Evolutionary conservation across 2,113 vertebrate species (phyloP).

Genomic region (Malurus alboscapulatus): DNA sequence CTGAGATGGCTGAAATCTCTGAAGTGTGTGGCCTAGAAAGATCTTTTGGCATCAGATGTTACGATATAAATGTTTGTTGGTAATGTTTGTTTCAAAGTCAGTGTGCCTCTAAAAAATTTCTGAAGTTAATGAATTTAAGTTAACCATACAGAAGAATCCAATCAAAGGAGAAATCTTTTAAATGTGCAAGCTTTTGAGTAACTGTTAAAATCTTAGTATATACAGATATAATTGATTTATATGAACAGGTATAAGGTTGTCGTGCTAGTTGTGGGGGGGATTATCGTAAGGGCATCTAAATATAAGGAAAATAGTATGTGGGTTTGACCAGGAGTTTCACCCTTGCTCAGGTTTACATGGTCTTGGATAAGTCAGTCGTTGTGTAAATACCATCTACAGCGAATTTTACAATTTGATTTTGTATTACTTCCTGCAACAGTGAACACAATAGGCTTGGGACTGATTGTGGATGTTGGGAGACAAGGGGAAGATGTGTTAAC

Average conservation of each 20-base stretch:
- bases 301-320: neutral
- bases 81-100: neutral
- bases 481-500: neutral
- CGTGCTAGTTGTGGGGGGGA: accelerated
- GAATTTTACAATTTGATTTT: neutral
- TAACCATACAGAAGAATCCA: neutral
- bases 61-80: neutral
- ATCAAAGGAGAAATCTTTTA: neutral
- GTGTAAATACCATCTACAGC: neutral
- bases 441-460: neutral
- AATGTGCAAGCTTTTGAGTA: neutral
- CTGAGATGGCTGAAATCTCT: neutral
- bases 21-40: neutral
- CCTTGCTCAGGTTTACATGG: neutral
- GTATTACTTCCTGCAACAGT: neutral
- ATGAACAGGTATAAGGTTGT: neutral
- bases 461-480: neutral
- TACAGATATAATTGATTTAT: neutral
- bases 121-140: neutral
- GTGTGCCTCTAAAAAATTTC: neutral
- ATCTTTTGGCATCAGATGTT: neutral
- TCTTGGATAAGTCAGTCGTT: neutral
- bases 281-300: neutral
- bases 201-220: neutral
- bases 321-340: neutral